A percentile compares a stretch with the other conserved stretches of the same genome.
These are phyloP conservation scores for Xyliphius kryptos DNA, from an alignment of 2,113 vertebrate species.

Conservation along the genomic window DNA sequence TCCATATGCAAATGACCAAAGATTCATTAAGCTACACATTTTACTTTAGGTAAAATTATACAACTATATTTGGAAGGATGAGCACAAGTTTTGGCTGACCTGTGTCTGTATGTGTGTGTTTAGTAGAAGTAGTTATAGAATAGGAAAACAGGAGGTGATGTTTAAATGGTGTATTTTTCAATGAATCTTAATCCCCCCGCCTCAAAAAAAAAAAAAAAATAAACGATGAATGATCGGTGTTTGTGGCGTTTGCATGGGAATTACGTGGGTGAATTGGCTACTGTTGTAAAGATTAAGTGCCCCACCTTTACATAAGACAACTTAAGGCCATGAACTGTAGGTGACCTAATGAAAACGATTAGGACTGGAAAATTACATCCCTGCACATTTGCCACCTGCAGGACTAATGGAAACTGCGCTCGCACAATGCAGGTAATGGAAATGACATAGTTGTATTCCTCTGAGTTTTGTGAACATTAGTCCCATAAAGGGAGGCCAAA, in stretches of 20 bases:
- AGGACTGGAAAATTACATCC: constrained; percentile 9
- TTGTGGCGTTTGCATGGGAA: constrained; percentile 18
- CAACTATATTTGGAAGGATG: too few relatives aligned
- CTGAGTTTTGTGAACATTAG: neutral
- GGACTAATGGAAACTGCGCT: neutral
- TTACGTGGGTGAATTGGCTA: constrained; percentile 4
- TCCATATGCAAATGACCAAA: too few relatives aligned
- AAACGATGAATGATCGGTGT: neutral
- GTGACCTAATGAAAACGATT: constrained; percentile 30
- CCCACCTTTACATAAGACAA: constrained; percentile 15
- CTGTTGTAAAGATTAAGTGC: neutral
- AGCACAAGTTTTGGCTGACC: too few relatives aligned
- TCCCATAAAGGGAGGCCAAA: constrained; percentile 14
- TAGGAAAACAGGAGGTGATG: constrained; percentile 1
- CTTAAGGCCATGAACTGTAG: neutral
- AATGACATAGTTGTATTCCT: neutral
- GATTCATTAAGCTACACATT: too few relatives aligned
- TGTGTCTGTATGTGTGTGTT: too few relatives aligned
- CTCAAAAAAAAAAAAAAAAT: neutral
- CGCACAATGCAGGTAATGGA: constrained; percentile 2
- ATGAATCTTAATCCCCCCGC: neutral
- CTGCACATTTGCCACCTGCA: neutral
- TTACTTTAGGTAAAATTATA: too few relatives aligned
- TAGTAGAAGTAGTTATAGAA: too few relatives aligned
- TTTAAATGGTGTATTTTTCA: neutral